Evolutionary conservation across 2,113 vertebrate species (phyloP).

Genomic region (Microcebus lehilahytsara): DNA sequence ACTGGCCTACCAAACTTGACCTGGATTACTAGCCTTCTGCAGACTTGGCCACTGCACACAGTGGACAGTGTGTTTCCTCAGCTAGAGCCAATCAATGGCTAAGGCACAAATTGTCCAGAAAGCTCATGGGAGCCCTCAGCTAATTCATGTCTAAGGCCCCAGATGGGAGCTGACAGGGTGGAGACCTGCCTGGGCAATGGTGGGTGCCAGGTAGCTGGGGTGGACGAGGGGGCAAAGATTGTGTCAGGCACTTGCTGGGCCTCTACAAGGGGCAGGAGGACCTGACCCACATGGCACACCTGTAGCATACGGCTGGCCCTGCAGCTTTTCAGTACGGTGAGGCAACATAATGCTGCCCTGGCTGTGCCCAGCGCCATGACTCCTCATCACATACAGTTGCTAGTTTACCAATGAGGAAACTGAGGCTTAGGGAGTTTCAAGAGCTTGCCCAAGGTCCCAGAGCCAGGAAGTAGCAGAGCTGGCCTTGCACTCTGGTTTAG

Average conservation of each 20-base stretch:
- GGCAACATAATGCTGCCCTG: rapidly evolving
- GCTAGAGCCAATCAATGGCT: not conserved
- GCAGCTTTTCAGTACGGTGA: not conserved
- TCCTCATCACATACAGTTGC: not conserved
- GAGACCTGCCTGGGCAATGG: not conserved
- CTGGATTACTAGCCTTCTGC: not conserved
- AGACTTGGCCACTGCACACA: not conserved
- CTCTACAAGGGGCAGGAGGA: not conserved
- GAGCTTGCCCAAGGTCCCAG: not conserved
- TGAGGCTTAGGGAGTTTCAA: not conserved
- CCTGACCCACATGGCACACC: not conserved
- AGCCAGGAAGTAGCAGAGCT: not conserved
- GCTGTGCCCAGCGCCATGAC: not conserved
- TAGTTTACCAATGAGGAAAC: not conserved
- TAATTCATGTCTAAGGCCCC: not conserved
- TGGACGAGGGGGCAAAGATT: not conserved
- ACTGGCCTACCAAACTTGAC: not conserved
- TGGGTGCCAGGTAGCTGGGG: not conserved
- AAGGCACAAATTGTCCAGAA: not conserved
- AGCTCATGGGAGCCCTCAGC: not conserved
- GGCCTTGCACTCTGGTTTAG: not conserved
- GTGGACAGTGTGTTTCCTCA: not conserved
- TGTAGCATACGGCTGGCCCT: not conserved
- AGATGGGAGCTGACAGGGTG: not conserved
- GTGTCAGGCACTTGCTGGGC: not conserved